Evolutionary conservation across 30 jellyfish, hydroid and myxozoan genomes (phyloP).

Genomic region (Nemopilema nomurai): DNA sequence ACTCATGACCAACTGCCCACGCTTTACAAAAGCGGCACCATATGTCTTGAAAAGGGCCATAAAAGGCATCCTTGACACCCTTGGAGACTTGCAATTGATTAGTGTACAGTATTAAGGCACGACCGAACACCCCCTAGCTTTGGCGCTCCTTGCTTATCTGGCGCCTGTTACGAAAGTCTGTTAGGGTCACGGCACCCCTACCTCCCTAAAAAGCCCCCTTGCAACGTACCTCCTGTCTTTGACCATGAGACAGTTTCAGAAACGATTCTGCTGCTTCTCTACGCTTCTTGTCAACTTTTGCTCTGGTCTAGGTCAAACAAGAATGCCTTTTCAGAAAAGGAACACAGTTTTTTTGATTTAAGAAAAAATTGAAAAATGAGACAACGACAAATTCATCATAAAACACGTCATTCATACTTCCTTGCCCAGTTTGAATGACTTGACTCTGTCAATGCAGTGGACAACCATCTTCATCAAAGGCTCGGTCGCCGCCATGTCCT

Average conservation of each 20-base stretch:
- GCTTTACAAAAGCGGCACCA: no score
- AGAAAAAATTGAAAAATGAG: no score
- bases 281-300: constrained; percentile 87
- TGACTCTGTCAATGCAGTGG: constrained; percentile 83
- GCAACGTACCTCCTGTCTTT: constrained; percentile 88
- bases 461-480: constrained; percentile 93
- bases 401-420: constrained; percentile 64
- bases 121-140: no score
- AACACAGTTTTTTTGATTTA: not conserved
- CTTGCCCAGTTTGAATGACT: constrained; percentile 78
- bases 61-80: no score
- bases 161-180: no score
- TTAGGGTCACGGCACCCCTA: no score
- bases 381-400: not conserved
- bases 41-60: no score
- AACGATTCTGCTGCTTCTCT: constrained; percentile 95
- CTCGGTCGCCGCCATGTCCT: constrained; percentile 97
- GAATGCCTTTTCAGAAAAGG: not conserved
- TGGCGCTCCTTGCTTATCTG: no score
- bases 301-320: constrained; percentile 60
- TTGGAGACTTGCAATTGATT: no score
- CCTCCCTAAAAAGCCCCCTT: not conserved
- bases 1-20: no score
- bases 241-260: constrained; percentile 85
- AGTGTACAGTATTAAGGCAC: no score